A percentile compares a stretch with the other conserved stretches of the same genome.
Evolutionary conservation across 2,113 vertebrate genomes (phyloP).

Genomic region (Laterallus jamaicensis): DNA sequence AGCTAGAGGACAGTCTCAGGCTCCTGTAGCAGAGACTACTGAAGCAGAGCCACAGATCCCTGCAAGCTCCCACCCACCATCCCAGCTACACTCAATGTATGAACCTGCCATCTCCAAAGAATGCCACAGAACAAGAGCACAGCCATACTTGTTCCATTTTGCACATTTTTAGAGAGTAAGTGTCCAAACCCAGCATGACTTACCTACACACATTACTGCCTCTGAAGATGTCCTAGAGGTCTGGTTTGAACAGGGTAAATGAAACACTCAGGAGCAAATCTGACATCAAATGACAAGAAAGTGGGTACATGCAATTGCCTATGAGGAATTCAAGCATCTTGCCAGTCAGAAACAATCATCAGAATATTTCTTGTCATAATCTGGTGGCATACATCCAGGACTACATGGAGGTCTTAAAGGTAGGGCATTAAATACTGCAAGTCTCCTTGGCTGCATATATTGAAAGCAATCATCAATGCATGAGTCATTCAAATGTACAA

Average conservation of each 20-base stretch:
- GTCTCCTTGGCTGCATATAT: background rate
- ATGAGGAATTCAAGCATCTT: background rate
- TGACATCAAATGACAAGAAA: background rate
- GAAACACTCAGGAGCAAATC: background rate
- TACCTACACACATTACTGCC: background rate
- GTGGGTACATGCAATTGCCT: background rate
- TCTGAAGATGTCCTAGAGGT: background rate
- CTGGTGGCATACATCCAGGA: background rate
- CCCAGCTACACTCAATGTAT: rapidly evolving
- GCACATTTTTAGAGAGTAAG: background rate
- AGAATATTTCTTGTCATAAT: background rate
- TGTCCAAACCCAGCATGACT: background rate
- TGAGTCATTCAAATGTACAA: background rate
- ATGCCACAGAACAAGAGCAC: background rate
- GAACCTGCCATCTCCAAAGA: background rate
- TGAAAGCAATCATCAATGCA: background rate
- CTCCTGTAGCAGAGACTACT: background rate
- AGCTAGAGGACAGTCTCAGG: background rate
- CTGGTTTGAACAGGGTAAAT: background rate
- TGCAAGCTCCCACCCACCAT: background rate
- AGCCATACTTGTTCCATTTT: background rate
- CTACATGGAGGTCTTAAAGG: background rate
- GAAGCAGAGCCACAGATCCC: background rate
- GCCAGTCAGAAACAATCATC: background rate
- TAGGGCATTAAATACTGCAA: background rate